Base-by-base conservation (phyloP, 2,113 vertebrate genomes). In the Melanotaenia duboulayi region DNA sequence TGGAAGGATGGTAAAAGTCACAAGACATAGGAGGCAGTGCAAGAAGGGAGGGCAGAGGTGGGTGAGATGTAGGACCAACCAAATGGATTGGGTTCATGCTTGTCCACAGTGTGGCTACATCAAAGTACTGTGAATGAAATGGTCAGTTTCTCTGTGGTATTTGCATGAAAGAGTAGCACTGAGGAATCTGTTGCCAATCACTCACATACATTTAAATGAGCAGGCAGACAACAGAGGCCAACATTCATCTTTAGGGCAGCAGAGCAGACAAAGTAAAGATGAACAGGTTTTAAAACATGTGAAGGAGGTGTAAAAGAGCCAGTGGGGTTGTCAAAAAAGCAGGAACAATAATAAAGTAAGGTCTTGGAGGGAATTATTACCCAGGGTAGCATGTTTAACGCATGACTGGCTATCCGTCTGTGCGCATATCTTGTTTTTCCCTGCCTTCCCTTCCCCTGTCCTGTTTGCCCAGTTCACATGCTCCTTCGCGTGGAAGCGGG, bases 401-500 rank as follows among this genome's bases (percentile, higher is more conserved):
- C 82, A 56, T 86, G 76, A 77, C 51, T 83, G 72, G 63, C 44
- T 69, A 28, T 59, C 74, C 74, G 58, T 40, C 46, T 11, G 22
- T 72, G 77, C 64, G 19, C 56, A 62, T 61, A 57, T 76, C 65
- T 42, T 71, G 54, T 65, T 28, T 48, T 63, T 44, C 50, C 60
- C 69, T 17, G 22, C 44, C 25, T 58, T 66, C 54, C 24, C 63
- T 51, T 80, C 22, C 32, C 56, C 51, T 6, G 39, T 71, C 48
- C 52, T 57, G 35, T 51, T 51, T 8, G 55, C 69, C 62, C 66
- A 75, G 75, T 82, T 86, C 48, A 12, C 55, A 61, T 50, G 56
- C 65, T 83, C 70, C 78, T 84, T 80, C 71, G 85, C 81, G 65
- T 90, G 85, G 74, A 83, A 78, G 46, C 62, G 64, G 69, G 83